A percentile compares a stretch with the other conserved stretches of the same genome.
phyloP scores from a whole-genome alignment of 1,140 invertebrate species.

The Hestina assimilis region DNA sequence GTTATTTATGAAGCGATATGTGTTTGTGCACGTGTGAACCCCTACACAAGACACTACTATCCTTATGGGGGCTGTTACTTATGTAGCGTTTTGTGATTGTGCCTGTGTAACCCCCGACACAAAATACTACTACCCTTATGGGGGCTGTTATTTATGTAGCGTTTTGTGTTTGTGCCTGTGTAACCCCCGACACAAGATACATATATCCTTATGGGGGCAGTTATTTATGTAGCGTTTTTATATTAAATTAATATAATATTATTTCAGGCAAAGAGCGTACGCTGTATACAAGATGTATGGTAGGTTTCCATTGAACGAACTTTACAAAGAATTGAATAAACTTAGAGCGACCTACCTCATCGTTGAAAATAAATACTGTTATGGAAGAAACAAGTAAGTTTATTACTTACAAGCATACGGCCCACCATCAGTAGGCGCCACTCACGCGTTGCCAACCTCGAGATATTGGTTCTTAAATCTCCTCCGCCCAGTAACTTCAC shows the following conservation, averaged over 20 bases:
- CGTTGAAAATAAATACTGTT: slow-evolving; percentile 82
- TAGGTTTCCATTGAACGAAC: slow-evolving; percentile 78
- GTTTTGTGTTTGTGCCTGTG: background rate
- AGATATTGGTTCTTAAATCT: too few relatives aligned
- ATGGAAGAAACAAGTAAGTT: slow-evolving; percentile 80
- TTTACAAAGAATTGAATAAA: slow-evolving; percentile 80
- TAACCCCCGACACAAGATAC: too few relatives aligned
- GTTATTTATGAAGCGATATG: too few relatives aligned
- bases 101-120: background rate
- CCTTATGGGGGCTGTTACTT: too few relatives aligned
- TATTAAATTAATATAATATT: slow-evolving; percentile 10
- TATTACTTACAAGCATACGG: background rate
- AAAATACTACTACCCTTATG: too few relatives aligned
- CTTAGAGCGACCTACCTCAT: slow-evolving; percentile 82
- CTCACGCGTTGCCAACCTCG: too few relatives aligned
- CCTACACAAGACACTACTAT: too few relatives aligned
- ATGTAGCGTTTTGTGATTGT: background rate
- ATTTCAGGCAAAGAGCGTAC: slow-evolving; percentile 83
- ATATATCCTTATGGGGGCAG: too few relatives aligned
- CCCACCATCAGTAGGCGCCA: background rate
- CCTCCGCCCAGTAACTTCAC: too few relatives aligned
- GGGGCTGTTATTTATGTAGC: too few relatives aligned
- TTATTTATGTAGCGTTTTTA: too few relatives aligned
- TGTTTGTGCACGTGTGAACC: background rate
- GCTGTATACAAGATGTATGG: slow-evolving; percentile 84